These are phyloP conservation scores for Eristalis tenax DNA, from an alignment of 2,888 invertebrate species.

Conservation along the genomic window DNA sequence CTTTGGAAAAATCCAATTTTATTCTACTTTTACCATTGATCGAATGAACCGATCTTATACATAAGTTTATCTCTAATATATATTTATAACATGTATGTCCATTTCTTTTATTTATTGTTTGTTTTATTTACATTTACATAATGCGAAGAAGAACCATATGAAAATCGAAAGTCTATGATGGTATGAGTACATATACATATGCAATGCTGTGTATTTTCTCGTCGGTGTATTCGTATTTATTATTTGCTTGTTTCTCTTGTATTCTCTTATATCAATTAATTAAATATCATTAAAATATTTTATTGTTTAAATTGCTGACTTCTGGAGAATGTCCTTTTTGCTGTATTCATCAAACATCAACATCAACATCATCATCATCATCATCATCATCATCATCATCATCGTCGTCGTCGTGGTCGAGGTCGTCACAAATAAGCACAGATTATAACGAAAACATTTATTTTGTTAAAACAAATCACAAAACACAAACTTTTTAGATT, in stretches of 20 bases:
- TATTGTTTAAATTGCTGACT: conserved; percentile 65
- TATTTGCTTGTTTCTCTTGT: conserved; percentile 10
- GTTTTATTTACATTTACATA: conserved; percentile 56
- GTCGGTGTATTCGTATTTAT: conserved; percentile 43
- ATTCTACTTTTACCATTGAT: conserved; percentile 44
- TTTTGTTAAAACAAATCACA: conserved; percentile 72
- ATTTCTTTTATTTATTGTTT: conserved; percentile 19
- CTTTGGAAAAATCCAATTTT: conserved; percentile 64
- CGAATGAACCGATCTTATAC: conserved; percentile 39
- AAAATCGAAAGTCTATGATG: conserved; percentile 59
- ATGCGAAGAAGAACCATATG: conserved; percentile 55
- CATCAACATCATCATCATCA: conserved; percentile 35
- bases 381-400: conserved; percentile 41
- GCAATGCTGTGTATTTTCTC: conserved; percentile 46
- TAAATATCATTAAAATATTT: conserved; percentile 24
- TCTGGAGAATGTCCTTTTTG: conserved; percentile 71
- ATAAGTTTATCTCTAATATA: conserved; percentile 48
- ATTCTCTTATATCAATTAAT: conserved; percentile 28
- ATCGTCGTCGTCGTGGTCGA: conserved; percentile 51
- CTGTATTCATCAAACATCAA: conserved; percentile 60
- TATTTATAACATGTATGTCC: conserved; percentile 23
- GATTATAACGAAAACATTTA: conserved; percentile 72
- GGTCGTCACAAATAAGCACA: conserved; percentile 65
- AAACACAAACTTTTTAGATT: conserved; percentile 68
- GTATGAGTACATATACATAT: conserved; percentile 27